phyloP scores from a whole-genome alignment of 30 jellyfish, hydroid and myxozoan genomes.

The Cassiopea andromeda region DNA sequence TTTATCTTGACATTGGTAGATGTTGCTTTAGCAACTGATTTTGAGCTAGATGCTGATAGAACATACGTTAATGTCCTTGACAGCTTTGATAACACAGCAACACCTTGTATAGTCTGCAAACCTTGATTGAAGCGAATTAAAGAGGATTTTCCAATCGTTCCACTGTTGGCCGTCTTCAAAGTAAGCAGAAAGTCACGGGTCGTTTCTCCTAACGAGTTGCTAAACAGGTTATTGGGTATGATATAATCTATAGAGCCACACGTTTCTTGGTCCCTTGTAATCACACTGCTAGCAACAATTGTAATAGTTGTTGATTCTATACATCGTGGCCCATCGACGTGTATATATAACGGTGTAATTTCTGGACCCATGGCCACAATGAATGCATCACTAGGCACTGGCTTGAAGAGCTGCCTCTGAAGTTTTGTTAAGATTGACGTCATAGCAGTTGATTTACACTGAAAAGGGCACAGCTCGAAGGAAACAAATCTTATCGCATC shows the following conservation, averaged over 20 bases:
- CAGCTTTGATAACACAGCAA: slow-evolving; percentile 41
- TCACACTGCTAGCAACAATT: slow-evolving; percentile 7
- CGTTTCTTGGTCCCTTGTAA: slow-evolving; percentile 22
- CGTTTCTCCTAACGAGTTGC: slow-evolving; percentile 76
- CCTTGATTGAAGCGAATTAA: slow-evolving; percentile 36
- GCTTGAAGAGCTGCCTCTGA: slow-evolving; percentile 47
- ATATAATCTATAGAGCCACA: slow-evolving; percentile 66
- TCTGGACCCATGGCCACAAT: slow-evolving; percentile 71
- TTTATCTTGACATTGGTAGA: slow-evolving; percentile 28
- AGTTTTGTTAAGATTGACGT: slow-evolving; percentile 43
- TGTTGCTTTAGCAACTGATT: slow-evolving; percentile 40
- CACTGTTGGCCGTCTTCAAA: slow-evolving; percentile 35
- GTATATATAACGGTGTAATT: slow-evolving; percentile 58
- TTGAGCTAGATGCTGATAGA: slow-evolving; percentile 62
- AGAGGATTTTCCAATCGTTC: neutral
- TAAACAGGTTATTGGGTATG: slow-evolving; percentile 66
- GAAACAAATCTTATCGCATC: slow-evolving; percentile 43
- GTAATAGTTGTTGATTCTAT: slow-evolving; percentile 37
- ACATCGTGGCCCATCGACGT: slow-evolving; percentile 77
- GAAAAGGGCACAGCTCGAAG: slow-evolving; percentile 69
- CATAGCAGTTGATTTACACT: slow-evolving; percentile 66
- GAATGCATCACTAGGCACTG: slow-evolving; percentile 73
- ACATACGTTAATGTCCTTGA: slow-evolving; percentile 23
- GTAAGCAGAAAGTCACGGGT: slow-evolving; percentile 66
- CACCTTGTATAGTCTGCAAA: slow-evolving; percentile 47